Percentiles rank a stretch among this genome's conserved stretches.
Conservation (phyloP, 2,888 invertebrate genomes). For the Catocala sponsa region DNA sequence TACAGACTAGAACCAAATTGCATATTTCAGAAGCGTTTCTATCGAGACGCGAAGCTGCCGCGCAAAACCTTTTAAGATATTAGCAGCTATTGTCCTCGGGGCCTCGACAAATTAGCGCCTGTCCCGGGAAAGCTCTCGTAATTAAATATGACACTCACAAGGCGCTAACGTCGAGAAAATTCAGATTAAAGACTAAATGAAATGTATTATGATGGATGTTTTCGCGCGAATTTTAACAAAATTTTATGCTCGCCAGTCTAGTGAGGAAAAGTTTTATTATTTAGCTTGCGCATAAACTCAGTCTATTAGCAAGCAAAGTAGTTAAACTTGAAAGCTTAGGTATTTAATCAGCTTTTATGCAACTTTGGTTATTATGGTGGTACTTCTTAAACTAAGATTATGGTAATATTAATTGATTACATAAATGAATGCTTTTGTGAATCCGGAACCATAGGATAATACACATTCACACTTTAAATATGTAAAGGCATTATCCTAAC, state of each 20-base stretch:
- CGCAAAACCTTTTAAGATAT: constrained; percentile 54
- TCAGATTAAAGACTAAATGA: constrained; percentile 12
- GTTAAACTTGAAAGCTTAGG: no score
- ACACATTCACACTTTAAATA: no score
- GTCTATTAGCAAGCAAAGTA: no score
- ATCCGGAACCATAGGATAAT: no score
- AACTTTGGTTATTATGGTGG: no score
- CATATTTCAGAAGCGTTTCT: constrained; percentile 40
- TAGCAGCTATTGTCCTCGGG: constrained; percentile 47
- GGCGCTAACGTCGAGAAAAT: constrained; percentile 16
- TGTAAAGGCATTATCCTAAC: no score
- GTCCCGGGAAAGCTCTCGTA: constrained; percentile 33
- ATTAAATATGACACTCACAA: constrained; percentile 47
- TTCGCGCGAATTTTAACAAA: not conserved
- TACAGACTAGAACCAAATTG: constrained; percentile 18
- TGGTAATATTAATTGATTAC: no score
- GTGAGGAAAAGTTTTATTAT: not conserved
- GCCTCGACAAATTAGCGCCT: constrained; percentile 38
- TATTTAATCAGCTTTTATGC: no score
- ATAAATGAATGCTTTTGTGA: no score
- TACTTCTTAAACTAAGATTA: no score
- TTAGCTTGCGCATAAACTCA: not conserved
- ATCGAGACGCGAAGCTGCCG: constrained; percentile 37
- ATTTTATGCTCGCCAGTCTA: no score
- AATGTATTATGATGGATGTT: constrained; percentile 6